These are phyloP conservation scores for Diabrotica virgifera DNA, from an alignment of 1,140 invertebrate genomes.

Conservation along the genomic window DNA sequence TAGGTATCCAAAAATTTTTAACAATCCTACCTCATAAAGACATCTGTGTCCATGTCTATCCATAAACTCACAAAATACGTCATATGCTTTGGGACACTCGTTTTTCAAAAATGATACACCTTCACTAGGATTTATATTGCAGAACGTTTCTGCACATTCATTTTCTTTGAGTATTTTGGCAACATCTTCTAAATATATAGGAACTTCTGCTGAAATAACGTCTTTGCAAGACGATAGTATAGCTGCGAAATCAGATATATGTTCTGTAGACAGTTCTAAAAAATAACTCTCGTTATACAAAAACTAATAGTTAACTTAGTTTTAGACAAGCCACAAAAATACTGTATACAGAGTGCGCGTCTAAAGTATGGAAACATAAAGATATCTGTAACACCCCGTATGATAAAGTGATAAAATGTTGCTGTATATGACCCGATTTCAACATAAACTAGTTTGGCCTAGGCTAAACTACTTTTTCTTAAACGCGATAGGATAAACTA, in stretches of 20 bases:
- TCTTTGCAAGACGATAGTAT: slow-evolving; percentile 63
- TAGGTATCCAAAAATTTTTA: not conserved
- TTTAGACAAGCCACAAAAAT: too few relatives aligned
- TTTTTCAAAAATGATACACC: slow-evolving; percentile 59
- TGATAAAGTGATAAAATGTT: too few relatives aligned
- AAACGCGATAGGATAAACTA: too few relatives aligned
- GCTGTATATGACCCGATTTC: too few relatives aligned
- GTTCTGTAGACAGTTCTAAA: slow-evolving; percentile 57
- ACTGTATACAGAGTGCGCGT: too few relatives aligned
- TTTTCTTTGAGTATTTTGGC: slow-evolving; percentile 52
- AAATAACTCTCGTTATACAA: not conserved
- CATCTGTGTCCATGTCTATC: slow-evolving; percentile 71
- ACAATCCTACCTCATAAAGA: slow-evolving; percentile 62
- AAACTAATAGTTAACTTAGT: too few relatives aligned
- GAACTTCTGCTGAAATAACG: slow-evolving; percentile 69
- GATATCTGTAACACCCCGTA: too few relatives aligned
- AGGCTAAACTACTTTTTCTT: too few relatives aligned
- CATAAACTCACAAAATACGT: slow-evolving; percentile 60
- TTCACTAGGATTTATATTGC: slow-evolving; percentile 50
- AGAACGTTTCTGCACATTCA: slow-evolving; percentile 54
- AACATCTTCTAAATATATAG: slow-evolving; percentile 54
- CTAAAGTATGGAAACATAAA: too few relatives aligned
- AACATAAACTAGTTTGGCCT: too few relatives aligned
- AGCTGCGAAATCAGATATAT: slow-evolving; percentile 60
- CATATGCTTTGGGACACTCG: slow-evolving; percentile 53